Conservation (phyloP, 2,888 invertebrate genomes). For the Tortrix viridana region DNA sequence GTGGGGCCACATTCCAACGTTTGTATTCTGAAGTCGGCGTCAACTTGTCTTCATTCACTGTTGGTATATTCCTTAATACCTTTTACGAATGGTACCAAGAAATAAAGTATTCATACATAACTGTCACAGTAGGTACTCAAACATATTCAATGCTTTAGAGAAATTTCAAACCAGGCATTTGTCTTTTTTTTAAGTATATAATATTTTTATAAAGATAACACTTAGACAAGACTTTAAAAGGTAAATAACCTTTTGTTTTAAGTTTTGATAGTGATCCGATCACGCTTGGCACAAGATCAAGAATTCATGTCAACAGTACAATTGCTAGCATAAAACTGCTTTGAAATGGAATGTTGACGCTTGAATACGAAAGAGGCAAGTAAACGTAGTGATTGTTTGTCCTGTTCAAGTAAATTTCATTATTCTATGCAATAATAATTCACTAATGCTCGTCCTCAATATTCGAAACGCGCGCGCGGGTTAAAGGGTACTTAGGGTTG, state of each 20-base stretch:
- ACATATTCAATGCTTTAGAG: too few species aligned
- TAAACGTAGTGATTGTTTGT: too few species aligned
- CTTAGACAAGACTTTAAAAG: background rate
- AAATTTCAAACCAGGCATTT: too few species aligned
- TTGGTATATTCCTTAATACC: conserved; percentile 40
- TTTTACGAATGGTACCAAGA: background rate
- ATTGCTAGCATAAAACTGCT: background rate
- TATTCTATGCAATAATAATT: too few species aligned
- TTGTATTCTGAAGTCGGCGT: conserved; percentile 53
- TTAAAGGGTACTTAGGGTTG: too few species aligned
- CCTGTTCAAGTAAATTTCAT: too few species aligned
- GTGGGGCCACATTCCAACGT: conserved; percentile 55
- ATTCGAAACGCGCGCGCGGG: too few species aligned
- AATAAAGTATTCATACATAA: too few species aligned
- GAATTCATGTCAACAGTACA: conserved; percentile 20
- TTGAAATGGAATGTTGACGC: background rate
- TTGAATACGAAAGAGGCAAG: background rate
- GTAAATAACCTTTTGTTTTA: conserved; percentile 4
- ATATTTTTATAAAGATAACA: too few species aligned
- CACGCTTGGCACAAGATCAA: conserved; percentile 19
- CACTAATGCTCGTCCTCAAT: too few species aligned
- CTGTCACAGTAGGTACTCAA: too few species aligned
- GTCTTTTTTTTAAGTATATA: too few species aligned
- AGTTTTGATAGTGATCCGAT: conserved; percentile 10
- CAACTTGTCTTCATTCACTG: conserved; percentile 53